A percentile compares a stretch with the other conserved stretches of the same genome.
These are phyloP conservation scores for Noctua comes DNA, from an alignment of 2,888 invertebrate species.

Conservation along the genomic window DNA sequence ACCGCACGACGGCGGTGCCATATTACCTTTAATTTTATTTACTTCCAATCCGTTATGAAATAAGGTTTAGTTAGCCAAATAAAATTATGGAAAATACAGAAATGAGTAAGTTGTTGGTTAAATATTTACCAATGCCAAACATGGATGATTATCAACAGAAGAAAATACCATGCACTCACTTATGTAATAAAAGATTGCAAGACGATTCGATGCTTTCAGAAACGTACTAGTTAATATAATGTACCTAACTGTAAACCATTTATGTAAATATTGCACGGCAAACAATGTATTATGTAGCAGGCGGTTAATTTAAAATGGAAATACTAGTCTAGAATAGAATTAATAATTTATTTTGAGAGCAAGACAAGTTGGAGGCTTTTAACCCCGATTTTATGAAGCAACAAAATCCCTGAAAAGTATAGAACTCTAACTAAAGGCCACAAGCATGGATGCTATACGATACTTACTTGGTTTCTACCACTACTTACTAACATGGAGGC, in stretches of 20 bases:
- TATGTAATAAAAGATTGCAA: constrained; percentile 18
- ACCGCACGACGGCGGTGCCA: constrained; percentile 15
- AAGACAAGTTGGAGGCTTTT: neutral
- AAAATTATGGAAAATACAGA: constrained; percentile 18
- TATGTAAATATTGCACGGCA: constrained; percentile 21
- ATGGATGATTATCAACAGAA: neutral
- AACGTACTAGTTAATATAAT: neutral
- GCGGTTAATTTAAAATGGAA: constrained; percentile 18
- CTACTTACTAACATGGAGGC: neutral
- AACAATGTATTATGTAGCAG: constrained; percentile 18
- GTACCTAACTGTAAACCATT: constrained; percentile 23
- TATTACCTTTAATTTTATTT: constrained; percentile 30
- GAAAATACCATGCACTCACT: neutral
- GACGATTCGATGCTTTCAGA: constrained; percentile 10
- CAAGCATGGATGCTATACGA: neutral
- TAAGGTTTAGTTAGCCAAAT: constrained; percentile 21
- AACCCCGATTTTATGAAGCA: neutral
- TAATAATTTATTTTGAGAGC: neutral
- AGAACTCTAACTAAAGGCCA: neutral
- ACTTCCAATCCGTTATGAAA: constrained; percentile 30
- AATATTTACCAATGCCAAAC: constrained; percentile 31
- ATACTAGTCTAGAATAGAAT: neutral
- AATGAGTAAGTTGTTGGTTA: constrained; percentile 4
- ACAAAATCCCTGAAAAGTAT: neutral
- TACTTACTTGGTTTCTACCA: neutral